phyloP scores from a whole-genome alignment of 2,888 invertebrate species.

The Volucella inflata region DNA sequence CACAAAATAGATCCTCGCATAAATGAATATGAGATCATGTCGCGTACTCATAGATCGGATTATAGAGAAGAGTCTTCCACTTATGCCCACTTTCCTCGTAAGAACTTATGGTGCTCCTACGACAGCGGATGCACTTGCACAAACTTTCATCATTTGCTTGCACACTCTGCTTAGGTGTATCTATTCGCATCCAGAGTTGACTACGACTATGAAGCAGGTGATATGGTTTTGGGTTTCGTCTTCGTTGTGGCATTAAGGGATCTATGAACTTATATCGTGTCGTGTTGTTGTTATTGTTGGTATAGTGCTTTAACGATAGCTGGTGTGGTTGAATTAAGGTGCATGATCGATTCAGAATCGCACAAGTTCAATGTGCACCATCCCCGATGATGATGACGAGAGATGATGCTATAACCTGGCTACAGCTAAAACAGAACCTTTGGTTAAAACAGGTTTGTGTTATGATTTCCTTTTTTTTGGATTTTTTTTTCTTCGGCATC shows the following conservation, averaged over 20 bases:
- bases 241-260: conserved; percentile 65
- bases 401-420: conserved; percentile 22
- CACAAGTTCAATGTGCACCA: conserved; percentile 74
- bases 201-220: conserved; percentile 68
- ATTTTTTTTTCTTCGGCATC: conserved; percentile 29
- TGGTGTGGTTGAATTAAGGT: conserved; percentile 45
- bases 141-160: conserved; percentile 56
- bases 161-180: conserved; percentile 6
- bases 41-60: conserved; percentile 46
- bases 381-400: conserved; percentile 44
- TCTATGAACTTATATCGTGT: conserved; percentile 69
- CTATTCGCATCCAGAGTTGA: conserved; percentile 43
- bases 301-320: not conserved
- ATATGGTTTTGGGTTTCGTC: conserved; percentile 72
- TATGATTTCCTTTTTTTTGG: conserved; percentile 22
- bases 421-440: conserved; percentile 21
- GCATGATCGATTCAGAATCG: conserved; percentile 74
- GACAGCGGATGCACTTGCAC: conserved; percentile 42
- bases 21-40: conserved; percentile 59
- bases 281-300: conserved; percentile 25
- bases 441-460: conserved; percentile 68
- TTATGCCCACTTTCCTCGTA: not conserved
- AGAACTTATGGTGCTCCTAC: conserved; percentile 42
- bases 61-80: conserved; percentile 22
- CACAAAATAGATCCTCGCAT: conserved; percentile 59